phyloP scores from a whole-genome alignment of 2,888 invertebrate genomes.

The Apodemia duryi region DNA sequence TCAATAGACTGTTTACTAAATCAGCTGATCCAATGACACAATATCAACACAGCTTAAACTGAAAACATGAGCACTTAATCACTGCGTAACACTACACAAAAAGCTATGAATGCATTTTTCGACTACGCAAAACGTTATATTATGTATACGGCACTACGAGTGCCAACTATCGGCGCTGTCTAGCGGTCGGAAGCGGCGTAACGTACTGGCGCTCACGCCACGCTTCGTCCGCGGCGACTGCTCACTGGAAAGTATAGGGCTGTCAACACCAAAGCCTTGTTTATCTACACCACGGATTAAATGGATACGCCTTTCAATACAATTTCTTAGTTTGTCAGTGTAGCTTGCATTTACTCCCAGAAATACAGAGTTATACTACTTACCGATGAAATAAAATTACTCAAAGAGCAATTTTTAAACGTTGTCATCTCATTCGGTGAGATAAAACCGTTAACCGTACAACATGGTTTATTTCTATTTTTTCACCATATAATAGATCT shows the following conservation, averaged over 20 bases:
- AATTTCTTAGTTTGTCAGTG: too few relatives aligned
- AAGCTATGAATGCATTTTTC: constrained; percentile 14
- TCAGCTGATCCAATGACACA: constrained; percentile 14
- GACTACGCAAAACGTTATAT: background rate
- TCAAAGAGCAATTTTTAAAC: too few relatives aligned
- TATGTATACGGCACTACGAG: constrained; percentile 26
- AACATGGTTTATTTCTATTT: too few relatives aligned
- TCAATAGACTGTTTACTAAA: too few relatives aligned
- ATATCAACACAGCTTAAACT: constrained; percentile 16
- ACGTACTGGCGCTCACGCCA: constrained; percentile 53
- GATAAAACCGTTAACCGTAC: too few relatives aligned
- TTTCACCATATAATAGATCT: too few relatives aligned
- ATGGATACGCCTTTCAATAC: too few relatives aligned
- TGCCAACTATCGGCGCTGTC: constrained; percentile 48
- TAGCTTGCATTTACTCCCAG: too few relatives aligned
- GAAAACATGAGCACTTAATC: constrained; percentile 4
- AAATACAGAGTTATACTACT: too few relatives aligned
- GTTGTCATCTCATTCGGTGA: too few relatives aligned
- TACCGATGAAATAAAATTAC: too few relatives aligned
- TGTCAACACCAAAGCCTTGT: constrained; percentile 37
- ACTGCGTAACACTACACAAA: constrained; percentile 14
- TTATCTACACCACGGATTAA: too few relatives aligned
- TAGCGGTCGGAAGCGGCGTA: constrained; percentile 60
- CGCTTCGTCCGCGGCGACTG: constrained; percentile 36
- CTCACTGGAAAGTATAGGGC: constrained; percentile 63